phyloP scores from a whole-genome alignment of 37 sponge, comb jelly and placozoan species.

The Chondrosia reniformis region DNA sequence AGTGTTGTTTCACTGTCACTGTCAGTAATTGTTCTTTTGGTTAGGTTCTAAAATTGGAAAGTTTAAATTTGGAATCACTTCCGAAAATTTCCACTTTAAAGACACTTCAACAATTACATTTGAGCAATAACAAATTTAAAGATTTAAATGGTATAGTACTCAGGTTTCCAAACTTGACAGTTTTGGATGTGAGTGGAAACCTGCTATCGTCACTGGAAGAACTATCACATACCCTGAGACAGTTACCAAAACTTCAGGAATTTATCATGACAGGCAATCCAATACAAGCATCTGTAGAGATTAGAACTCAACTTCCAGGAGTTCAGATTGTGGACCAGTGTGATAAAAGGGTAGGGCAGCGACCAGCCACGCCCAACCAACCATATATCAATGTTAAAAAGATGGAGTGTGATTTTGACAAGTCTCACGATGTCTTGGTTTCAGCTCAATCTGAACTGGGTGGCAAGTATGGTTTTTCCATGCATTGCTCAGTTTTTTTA shows the following conservation, averaged over 20 bases:
- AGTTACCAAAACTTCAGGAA: not conserved
- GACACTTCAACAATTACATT: not conserved
- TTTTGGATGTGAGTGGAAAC: not conserved
- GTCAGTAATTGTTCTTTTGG: too few relatives aligned
- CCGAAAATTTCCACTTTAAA: too few relatives aligned
- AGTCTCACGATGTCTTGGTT: not conserved
- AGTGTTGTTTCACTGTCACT: too few relatives aligned
- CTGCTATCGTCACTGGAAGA: not conserved
- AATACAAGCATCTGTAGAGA: not conserved
- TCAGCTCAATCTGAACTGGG: not conserved
- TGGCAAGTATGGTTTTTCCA: conserved; percentile 17
- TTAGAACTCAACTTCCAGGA: not conserved
- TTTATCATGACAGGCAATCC: not conserved
- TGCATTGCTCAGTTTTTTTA: too few relatives aligned
- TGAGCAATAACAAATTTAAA: not conserved
- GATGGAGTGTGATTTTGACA: not conserved
- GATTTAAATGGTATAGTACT: too few relatives aligned
- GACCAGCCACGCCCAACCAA: conserved; percentile 9
- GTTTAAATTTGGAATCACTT: not conserved
- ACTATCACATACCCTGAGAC: too few relatives aligned
- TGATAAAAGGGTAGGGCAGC: not conserved
- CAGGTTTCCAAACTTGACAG: too few relatives aligned
- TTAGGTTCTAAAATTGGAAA: not conserved
- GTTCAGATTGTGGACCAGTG: not conserved
- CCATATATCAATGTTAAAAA: not conserved